phyloP scores from a whole-genome alignment of 2,797 vertebrate species.

The Cyclura pinguis region DNA sequence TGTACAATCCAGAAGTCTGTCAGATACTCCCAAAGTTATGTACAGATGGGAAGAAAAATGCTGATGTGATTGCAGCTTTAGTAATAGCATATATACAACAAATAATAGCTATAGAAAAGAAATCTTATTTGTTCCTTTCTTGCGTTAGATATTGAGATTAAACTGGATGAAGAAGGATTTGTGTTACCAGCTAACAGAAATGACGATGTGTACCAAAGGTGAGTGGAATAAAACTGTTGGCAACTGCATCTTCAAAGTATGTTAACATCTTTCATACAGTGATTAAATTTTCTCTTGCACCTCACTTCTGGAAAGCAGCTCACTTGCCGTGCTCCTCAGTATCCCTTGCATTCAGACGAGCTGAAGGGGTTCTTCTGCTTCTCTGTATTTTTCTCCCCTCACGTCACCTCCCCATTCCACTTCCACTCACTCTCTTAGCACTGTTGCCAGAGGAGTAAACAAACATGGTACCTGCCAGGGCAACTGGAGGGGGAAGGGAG shows the following conservation, averaged over 20 bases:
- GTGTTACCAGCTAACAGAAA: slow-evolving; percentile 83
- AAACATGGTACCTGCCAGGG: too few species aligned
- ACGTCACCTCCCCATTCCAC: neutral
- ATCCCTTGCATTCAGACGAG: neutral
- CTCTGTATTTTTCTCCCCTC: neutral
- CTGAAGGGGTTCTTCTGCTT: neutral
- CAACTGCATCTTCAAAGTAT: too few species aligned
- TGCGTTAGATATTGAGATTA: slow-evolving; percentile 91
- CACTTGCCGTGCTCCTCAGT: neutral
- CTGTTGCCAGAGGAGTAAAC: neutral
- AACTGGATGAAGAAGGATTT: slow-evolving; percentile 90
- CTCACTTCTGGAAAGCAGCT: neutral
- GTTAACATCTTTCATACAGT: neutral
- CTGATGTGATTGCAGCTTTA: neutral
- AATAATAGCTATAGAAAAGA: slow-evolving; percentile 9
- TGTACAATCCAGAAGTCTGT: neutral
- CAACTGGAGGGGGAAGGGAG: neutral
- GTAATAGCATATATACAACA: neutral
- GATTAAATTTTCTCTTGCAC: neutral
- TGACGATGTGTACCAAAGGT: slow-evolving; percentile 88
- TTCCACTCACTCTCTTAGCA: neutral
- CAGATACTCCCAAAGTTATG: neutral
- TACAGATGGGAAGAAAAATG: neutral
- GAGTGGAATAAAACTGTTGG: neutral
- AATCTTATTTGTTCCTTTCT: slow-evolving; percentile 39